Percentiles rank a stretch among this genome's conserved stretches.
phyloP scores from a whole-genome alignment of 2,888 invertebrate genomes.

The Platycnemis pennipes region DNA sequence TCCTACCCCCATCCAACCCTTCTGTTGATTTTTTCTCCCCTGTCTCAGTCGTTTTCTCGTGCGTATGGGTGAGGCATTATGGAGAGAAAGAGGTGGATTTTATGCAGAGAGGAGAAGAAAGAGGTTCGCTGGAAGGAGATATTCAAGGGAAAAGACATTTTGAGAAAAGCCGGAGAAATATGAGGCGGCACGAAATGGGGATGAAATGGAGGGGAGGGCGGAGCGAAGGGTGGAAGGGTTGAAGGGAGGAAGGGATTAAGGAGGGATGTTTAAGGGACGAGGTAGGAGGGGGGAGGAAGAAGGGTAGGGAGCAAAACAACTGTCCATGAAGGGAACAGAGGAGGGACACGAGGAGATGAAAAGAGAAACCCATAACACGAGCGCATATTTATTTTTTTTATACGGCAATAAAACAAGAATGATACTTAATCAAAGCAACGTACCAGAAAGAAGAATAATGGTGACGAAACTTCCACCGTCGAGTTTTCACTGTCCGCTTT shows the following conservation, averaged over 20 bases:
- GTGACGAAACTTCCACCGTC: background rate
- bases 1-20: background rate
- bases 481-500: background rate
- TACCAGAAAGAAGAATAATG: background rate
- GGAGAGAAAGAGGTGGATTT: background rate
- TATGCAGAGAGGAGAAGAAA: background rate
- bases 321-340: background rate
- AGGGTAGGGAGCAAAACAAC: background rate
- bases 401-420: background rate
- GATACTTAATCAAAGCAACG: background rate
- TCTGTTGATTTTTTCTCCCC: background rate
- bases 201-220: background rate
- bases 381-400: background rate
- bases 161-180: slow-evolving; percentile 60
- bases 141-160: slow-evolving; percentile 38
- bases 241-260: background rate
- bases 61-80: background rate
- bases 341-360: background rate
- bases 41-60: background rate
- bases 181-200: slow-evolving; percentile 30
- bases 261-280: background rate
- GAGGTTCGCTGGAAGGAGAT: slow-evolving; percentile 22
- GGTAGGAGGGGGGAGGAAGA: background rate
- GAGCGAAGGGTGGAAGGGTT: background rate
- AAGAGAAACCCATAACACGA: background rate